phyloP scores from a whole-genome alignment of 2,797 vertebrate species.

The Thripadectes ignobilis region DNA sequence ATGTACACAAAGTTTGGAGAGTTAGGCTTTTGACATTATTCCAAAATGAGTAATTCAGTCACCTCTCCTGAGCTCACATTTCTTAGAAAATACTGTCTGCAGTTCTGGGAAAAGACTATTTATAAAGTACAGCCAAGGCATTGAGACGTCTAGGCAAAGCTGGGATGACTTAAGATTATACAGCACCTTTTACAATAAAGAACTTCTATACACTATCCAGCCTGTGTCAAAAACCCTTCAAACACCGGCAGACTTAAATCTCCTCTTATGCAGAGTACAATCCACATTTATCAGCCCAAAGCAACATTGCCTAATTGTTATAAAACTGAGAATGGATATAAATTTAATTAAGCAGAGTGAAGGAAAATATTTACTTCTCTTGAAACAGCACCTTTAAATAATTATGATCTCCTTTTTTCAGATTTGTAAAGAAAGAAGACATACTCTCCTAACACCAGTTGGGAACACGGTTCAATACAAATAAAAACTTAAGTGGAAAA shows the following conservation, averaged over 20 bases:
- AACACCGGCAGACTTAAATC: background rate
- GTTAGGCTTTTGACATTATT: background rate
- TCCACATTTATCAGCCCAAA: background rate
- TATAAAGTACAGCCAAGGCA: constrained; percentile 8
- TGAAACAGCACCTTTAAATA: background rate
- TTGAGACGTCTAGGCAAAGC: background rate
- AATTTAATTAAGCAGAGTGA: background rate
- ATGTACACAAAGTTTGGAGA: background rate
- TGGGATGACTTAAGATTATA: background rate
- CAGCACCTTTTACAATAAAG: background rate
- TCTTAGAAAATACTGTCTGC: background rate
- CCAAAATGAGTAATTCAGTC: background rate
- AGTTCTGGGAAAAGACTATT: constrained; percentile 5
- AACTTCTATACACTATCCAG: background rate
- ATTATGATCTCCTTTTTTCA: background rate
- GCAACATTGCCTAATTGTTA: background rate
- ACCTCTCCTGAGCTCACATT: background rate
- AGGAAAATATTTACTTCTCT: background rate
- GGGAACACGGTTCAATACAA: background rate
- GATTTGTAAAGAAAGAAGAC: background rate
- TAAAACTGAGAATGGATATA: background rate
- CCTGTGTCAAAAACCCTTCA: background rate
- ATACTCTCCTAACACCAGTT: background rate
- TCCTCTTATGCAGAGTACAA: background rate
- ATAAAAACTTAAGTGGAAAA: background rate